These are phyloP conservation scores for Drosophila neotestacea DNA, from an alignment of 2,888 invertebrate genomes.

Conservation along the genomic window DNA sequence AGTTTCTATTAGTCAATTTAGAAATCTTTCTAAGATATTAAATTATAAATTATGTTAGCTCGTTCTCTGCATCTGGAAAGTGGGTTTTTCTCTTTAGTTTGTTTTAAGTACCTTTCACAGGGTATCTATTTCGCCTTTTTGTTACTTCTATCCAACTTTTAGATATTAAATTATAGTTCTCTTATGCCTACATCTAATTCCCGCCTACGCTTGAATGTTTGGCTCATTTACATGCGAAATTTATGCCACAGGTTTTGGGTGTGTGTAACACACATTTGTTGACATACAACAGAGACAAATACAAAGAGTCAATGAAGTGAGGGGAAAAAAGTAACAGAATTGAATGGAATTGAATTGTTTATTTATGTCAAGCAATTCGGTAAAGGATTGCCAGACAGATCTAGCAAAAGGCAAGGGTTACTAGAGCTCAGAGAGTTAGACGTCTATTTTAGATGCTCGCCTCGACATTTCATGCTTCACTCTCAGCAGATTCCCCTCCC, in stretches of 20 bases:
- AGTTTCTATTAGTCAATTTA: too few relatives aligned
- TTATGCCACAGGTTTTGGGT: slow-evolving; percentile 53
- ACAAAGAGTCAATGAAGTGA: slow-evolving; percentile 10
- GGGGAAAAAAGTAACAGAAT: slow-evolving; percentile 23
- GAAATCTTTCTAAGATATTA: background rate
- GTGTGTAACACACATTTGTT: slow-evolving; percentile 60
- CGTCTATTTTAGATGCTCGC: slow-evolving; percentile 34
- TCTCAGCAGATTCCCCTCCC: slow-evolving; percentile 4
- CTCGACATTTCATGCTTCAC: background rate
- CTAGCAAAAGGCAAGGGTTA: slow-evolving; percentile 43
- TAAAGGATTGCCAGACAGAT: slow-evolving; percentile 57
- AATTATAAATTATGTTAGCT: too few relatives aligned
- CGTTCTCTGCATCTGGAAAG: too few relatives aligned
- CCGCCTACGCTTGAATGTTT: slow-evolving; percentile 60
- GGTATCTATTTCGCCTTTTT: slow-evolving; percentile 5
- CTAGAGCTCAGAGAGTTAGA: slow-evolving; percentile 10
- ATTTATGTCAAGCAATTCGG: slow-evolving; percentile 74
- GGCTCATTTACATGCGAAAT: slow-evolving; percentile 71
- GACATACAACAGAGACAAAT: slow-evolving; percentile 49
- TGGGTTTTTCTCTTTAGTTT: too few relatives aligned
- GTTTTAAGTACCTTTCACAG: background rate
- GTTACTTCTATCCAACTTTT: background rate
- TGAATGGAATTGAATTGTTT: slow-evolving; percentile 79
- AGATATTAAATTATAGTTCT: slow-evolving; percentile 56
- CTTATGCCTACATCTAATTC: slow-evolving; percentile 60